Evolutionary conservation across 2,113 vertebrate species (phyloP).

Genomic region (Crotophaga sulcirostris): DNA sequence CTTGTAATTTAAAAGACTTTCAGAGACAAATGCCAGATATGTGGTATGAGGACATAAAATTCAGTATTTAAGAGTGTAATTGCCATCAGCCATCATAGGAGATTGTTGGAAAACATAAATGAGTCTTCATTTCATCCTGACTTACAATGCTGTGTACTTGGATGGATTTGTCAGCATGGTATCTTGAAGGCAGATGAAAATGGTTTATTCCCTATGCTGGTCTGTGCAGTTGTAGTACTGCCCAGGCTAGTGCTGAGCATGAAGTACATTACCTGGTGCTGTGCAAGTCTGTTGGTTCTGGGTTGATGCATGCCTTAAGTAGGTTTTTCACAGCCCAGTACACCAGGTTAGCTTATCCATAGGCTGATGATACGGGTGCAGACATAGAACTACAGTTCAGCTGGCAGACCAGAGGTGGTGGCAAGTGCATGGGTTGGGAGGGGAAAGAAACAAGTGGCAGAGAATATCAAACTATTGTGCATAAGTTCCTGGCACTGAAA

Average conservation of each 20-base stretch:
- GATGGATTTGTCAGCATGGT: not conserved
- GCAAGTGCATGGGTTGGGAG: not conserved
- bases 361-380: not conserved
- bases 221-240: not conserved
- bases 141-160: not conserved
- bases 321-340: not conserved
- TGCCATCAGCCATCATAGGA: not conserved
- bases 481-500: not conserved
- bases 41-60: not conserved
- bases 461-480: not conserved
- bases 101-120: not conserved
- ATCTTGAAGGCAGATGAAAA: not conserved
- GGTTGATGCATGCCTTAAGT: not conserved
- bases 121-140: not conserved
- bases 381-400: not conserved
- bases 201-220: rapidly evolving
- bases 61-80: not conserved
- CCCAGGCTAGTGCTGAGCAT: not conserved
- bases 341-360: not conserved
- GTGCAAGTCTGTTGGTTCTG: not conserved
- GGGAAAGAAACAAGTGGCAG: not conserved
- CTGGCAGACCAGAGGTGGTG: not conserved
- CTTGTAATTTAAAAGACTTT: not conserved
- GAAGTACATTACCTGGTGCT: not conserved
- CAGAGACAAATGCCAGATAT: not conserved